Percentiles rank a stretch among this genome's conserved stretches.
Evolutionary conservation across 2,888 invertebrate genomes (phyloP).

Genomic region (Strigamia transsilvanica): DNA sequence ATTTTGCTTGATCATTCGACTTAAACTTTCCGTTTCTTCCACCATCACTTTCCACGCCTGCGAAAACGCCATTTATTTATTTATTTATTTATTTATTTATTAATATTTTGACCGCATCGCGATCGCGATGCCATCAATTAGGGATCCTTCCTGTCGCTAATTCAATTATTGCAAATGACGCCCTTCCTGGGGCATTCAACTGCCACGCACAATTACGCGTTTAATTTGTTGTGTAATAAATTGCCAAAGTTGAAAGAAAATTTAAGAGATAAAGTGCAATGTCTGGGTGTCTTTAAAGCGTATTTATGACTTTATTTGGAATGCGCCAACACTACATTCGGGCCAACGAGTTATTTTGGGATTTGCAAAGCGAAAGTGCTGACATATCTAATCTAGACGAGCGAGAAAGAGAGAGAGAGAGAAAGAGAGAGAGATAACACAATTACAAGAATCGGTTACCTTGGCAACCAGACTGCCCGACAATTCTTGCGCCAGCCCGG

Average conservation of each 20-base stretch:
- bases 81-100: too few species aligned
- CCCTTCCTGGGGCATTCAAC: conserved; percentile 16
- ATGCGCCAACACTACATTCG: not conserved
- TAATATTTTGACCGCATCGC: too few species aligned
- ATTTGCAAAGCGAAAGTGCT: not conserved
- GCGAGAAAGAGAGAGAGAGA: not conserved
- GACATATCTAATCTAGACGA: not conserved
- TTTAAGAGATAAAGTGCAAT: not conserved
- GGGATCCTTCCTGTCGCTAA: not conserved
- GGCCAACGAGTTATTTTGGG: conserved; percentile 16
- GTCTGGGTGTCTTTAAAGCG: not conserved
- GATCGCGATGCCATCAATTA: not conserved
- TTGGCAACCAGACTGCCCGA: conserved; percentile 58
- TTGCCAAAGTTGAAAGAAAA: not conserved
- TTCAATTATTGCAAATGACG: not conserved
- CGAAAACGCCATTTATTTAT: conserved; percentile 43
- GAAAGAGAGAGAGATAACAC: too few species aligned
- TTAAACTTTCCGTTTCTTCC: conserved; percentile 87
- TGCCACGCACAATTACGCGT: not conserved
- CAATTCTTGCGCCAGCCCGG: conserved; percentile 59
- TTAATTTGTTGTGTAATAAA: not conserved
- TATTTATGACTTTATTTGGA: conserved; percentile 9
- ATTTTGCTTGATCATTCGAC: conserved; percentile 81
- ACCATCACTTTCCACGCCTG: conserved; percentile 85
- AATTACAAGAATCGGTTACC: conserved; percentile 53